Evolutionary conservation across 2,113 vertebrate genomes (phyloP).

Genomic region (Fulica atra): DNA sequence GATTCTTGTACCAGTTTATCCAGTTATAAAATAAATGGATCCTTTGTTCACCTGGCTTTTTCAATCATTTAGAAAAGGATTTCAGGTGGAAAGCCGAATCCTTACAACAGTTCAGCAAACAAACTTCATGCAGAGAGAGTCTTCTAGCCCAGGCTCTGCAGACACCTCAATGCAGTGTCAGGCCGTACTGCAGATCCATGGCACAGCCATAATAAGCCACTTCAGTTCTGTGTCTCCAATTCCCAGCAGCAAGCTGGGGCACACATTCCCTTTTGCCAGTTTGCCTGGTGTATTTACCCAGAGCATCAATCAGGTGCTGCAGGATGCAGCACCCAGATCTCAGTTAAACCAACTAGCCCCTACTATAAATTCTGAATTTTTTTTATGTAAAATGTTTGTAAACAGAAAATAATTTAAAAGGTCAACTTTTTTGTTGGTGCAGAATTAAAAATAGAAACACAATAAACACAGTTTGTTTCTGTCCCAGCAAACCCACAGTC

Average conservation of each 20-base stretch:
- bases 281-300: not conserved
- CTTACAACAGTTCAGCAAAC: not conserved
- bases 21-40: not conserved
- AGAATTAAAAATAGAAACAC: slow-evolving; percentile 13
- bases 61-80: not conserved
- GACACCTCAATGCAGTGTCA: not conserved
- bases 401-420: not conserved
- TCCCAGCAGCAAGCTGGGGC: not conserved
- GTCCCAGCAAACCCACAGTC: slow-evolving; percentile 13
- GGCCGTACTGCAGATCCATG: not conserved
- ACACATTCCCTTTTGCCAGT: not conserved
- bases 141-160: not conserved
- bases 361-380: not conserved
- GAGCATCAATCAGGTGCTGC: not conserved
- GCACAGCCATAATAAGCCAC: not conserved
- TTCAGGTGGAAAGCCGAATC: not conserved
- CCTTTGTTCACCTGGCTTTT: not conserved
- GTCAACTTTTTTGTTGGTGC: not conserved
- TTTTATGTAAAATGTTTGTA: not conserved
- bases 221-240: not conserved
- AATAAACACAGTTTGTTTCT: slow-evolving; percentile 24
- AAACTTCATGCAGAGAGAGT: not conserved
- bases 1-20: not conserved
- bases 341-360: not conserved
- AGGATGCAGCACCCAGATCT: not conserved